Evolutionary conservation across 2,113 vertebrate genomes (phyloP).

Genomic region (Pomatostomus ruficeps): DNA sequence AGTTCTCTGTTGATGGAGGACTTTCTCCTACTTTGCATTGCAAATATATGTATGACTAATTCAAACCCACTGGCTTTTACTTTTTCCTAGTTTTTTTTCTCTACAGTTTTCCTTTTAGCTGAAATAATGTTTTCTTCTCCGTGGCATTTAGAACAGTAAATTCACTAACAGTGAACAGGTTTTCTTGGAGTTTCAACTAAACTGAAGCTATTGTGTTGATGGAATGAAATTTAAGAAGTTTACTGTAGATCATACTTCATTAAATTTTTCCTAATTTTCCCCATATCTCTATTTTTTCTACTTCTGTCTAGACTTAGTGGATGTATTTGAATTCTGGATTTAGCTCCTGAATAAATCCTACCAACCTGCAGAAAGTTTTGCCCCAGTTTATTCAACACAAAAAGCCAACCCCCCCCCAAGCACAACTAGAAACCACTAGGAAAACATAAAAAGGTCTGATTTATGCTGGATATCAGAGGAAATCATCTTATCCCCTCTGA

Average conservation of each 20-base stretch:
- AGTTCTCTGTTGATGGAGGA: not conserved
- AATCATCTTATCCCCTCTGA: not conserved
- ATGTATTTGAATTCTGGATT: not conserved
- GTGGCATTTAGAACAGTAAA: not conserved
- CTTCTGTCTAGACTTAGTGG: not conserved
- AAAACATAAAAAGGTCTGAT: not conserved
- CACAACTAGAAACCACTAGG: not conserved
- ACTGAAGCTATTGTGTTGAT: not conserved
- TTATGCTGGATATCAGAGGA: not conserved
- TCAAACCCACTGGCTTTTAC: not conserved
- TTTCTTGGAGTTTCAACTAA: not conserved
- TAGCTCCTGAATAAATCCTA: not conserved
- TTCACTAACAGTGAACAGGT: not conserved
- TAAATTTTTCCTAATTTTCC: not conserved
- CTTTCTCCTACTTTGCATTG: not conserved
- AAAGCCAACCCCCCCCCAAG: not conserved
- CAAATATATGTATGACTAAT: not conserved
- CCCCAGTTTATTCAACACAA: not conserved
- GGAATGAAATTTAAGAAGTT: not conserved
- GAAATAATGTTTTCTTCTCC: not conserved
- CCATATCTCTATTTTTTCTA: fast-evolving
- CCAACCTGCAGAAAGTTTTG: not conserved
- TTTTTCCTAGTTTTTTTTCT: not conserved
- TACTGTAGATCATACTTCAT: not conserved
- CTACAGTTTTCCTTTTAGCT: not conserved